These are phyloP conservation scores for Yponomeuta plumbellus DNA, from an alignment of 2,888 invertebrate genomes.

Conservation along the genomic window DNA sequence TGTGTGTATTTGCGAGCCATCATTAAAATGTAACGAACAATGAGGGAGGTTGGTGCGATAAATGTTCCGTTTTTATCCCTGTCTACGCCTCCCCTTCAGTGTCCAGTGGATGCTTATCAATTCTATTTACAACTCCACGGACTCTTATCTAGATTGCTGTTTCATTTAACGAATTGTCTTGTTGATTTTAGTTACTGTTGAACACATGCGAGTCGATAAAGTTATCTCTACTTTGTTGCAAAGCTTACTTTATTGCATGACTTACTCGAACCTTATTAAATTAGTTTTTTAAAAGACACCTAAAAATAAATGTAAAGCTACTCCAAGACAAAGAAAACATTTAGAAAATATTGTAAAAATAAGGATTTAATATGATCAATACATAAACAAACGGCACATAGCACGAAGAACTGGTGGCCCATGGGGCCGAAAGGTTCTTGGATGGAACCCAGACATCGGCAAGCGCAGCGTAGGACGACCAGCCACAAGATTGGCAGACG, in stretches of 20 bases:
- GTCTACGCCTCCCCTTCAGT: background rate
- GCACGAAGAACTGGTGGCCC: too few relatives aligned
- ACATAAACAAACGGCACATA: too few relatives aligned
- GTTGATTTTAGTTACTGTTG: background rate
- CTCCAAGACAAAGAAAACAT: too few relatives aligned
- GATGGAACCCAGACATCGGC: too few relatives aligned
- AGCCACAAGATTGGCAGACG: too few relatives aligned
- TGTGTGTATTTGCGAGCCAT: too few relatives aligned
- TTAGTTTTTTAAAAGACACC: background rate
- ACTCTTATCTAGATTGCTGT: background rate
- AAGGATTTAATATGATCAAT: too few relatives aligned
- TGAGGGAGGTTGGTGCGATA: too few relatives aligned
- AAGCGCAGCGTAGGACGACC: too few relatives aligned
- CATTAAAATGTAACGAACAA: too few relatives aligned
- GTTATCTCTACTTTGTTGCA: background rate
- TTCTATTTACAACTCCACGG: background rate
- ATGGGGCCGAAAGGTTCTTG: too few relatives aligned
- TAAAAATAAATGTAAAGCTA: background rate
- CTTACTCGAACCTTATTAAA: background rate
- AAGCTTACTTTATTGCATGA: background rate
- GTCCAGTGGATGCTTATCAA: background rate
- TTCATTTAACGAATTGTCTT: background rate
- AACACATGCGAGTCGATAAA: background rate
- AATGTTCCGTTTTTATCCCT: background rate
- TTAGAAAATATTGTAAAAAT: too few relatives aligned